Conservation (phyloP, 2,113 vertebrate species). For the Syngnathoides biaculeatus region DNA sequence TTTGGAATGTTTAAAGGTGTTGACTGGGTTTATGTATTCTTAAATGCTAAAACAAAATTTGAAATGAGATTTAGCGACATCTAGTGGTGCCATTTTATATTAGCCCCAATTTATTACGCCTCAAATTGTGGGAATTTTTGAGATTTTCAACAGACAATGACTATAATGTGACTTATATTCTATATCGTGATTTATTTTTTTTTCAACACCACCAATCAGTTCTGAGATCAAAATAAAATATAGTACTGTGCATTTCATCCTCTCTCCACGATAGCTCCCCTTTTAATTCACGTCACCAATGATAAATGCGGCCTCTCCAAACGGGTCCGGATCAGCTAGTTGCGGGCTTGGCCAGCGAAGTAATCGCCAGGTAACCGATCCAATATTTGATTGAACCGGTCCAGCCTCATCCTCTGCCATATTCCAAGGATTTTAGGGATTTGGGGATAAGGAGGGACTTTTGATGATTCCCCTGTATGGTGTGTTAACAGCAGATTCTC, state of each 20-base stretch:
- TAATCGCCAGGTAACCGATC: conserved; percentile 68
- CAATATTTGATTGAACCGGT: conserved; percentile 64
- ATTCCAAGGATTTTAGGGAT: conserved; percentile 67
- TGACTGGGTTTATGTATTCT: not conserved
- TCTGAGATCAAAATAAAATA: not conserved
- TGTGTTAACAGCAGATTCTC: conserved; percentile 76
- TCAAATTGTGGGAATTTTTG: not conserved
- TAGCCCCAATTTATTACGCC: not conserved
- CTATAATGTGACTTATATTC: too few relatives aligned
- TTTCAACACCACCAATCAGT: not conserved
- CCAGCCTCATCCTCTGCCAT: conserved; percentile 57
- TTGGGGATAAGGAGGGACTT: conserved; percentile 61
- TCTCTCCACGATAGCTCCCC: not conserved
- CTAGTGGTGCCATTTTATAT: not conserved
- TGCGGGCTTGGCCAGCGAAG: conserved; percentile 50
- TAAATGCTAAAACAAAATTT: not conserved
- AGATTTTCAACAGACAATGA: not conserved
- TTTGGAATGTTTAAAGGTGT: not conserved
- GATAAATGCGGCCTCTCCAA: conserved; percentile 23
- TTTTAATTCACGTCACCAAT: not conserved
- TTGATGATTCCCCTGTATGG: conserved; percentile 66
- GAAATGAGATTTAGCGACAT: not conserved
- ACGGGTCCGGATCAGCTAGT: conserved; percentile 36
- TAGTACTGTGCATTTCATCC: not conserved
- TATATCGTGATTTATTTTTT: too few relatives aligned